Conservation (phyloP, 2,888 invertebrate species). For the Mesoligia furuncula region DNA sequence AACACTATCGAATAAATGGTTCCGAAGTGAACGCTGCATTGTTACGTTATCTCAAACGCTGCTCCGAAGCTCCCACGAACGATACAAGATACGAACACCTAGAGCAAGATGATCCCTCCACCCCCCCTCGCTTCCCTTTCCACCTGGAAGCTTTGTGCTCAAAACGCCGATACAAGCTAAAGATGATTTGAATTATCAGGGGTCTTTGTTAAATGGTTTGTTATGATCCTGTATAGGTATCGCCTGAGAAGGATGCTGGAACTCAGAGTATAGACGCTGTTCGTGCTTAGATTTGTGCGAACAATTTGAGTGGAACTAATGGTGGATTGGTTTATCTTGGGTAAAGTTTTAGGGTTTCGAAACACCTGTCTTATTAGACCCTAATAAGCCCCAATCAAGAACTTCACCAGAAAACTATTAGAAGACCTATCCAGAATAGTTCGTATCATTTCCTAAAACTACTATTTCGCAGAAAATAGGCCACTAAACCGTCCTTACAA, state of each 20-base stretch:
- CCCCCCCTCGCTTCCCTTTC: slow-evolving; percentile 44
- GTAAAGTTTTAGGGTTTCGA: not conserved
- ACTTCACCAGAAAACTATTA: slow-evolving; percentile 1
- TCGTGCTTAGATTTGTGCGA: slow-evolving; percentile 51
- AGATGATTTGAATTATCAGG: slow-evolving; percentile 69
- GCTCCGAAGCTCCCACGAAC: slow-evolving; percentile 69
- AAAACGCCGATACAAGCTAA: slow-evolving; percentile 68
- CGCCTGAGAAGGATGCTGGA: slow-evolving; percentile 39
- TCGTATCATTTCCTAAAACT: slow-evolving; percentile 6
- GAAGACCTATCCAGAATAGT: slow-evolving; percentile 10
- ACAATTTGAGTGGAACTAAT: slow-evolving; percentile 45
- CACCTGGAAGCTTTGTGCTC: slow-evolving; percentile 66
- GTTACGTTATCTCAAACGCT: slow-evolving; percentile 84
- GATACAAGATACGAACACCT: slow-evolving; percentile 70
- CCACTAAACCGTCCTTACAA: slow-evolving; percentile 8
- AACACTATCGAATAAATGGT: slow-evolving; percentile 83
- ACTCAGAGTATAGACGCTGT: slow-evolving; percentile 46
- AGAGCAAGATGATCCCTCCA: slow-evolving; percentile 77
- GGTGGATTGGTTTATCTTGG: slow-evolving; percentile 3
- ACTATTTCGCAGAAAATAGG: slow-evolving; percentile 22
- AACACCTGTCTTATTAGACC: not conserved
- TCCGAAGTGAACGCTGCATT: slow-evolving; percentile 82
- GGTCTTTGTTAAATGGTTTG: slow-evolving; percentile 69
- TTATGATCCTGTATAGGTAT: slow-evolving; percentile 60
- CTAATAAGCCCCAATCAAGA: not conserved